phyloP scores from a whole-genome alignment of 2,888 invertebrate genomes.

The Conus canariensis region DNA sequence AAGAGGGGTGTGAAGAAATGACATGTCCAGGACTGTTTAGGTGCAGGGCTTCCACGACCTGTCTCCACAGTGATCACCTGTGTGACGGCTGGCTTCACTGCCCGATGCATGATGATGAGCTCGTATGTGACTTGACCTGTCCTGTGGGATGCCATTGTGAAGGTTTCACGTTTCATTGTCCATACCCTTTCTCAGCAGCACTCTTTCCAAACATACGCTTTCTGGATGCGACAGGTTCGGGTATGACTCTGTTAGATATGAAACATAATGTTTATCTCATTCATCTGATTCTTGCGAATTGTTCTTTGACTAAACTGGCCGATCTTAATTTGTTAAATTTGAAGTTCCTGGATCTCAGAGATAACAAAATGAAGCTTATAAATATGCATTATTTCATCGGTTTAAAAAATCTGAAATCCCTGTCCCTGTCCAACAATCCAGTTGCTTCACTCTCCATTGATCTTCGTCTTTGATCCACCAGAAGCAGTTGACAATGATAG shows the following conservation, averaged over 20 bases:
- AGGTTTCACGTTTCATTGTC: neutral
- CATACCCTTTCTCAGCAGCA: neutral
- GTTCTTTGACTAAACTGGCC: neutral
- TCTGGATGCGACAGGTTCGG: neutral
- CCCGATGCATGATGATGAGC: neutral
- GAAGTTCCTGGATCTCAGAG: neutral
- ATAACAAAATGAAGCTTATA: neutral
- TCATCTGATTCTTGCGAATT: neutral
- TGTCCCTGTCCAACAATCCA: neutral
- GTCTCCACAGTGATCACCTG: neutral
- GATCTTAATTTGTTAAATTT: neutral
- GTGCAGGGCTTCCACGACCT: neutral
- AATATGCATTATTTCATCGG: neutral
- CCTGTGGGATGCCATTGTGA: neutral
- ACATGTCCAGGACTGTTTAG: neutral
- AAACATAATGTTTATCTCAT: neutral
- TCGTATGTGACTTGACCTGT: neutral
- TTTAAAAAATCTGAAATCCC: neutral
- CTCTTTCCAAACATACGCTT: neutral
- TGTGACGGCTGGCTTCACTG: neutral
- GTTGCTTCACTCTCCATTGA: neutral
- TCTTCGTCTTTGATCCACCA: neutral
- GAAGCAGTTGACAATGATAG: neutral
- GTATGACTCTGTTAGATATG: neutral
- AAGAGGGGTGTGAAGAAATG: neutral